phyloP scores from a whole-genome alignment of 2,113 vertebrate genomes.

The Hepsetus odoe region DNA sequence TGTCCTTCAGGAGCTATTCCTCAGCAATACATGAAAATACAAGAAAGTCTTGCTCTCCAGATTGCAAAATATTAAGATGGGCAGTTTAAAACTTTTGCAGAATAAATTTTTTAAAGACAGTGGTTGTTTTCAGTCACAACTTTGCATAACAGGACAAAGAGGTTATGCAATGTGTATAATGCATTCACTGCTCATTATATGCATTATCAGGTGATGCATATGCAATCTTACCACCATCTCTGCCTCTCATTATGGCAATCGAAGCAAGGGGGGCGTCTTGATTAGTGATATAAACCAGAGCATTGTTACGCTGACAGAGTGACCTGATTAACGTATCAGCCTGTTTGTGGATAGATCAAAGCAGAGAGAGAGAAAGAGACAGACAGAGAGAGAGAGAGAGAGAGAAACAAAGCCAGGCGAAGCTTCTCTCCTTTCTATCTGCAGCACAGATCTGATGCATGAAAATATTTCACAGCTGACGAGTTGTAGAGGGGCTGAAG shows the following conservation, averaged over 20 bases:
- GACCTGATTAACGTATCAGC: slow-evolving; percentile 71
- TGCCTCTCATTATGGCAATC: slow-evolving; percentile 60
- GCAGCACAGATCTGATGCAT: slow-evolving; percentile 57
- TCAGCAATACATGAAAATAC: too few species aligned
- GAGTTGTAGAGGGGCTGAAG: slow-evolving; percentile 41
- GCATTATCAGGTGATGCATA: background rate
- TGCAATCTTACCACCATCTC: slow-evolving; percentile 36
- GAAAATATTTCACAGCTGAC: slow-evolving; percentile 76
- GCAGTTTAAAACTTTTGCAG: too few species aligned
- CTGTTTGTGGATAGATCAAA: slow-evolving; percentile 72
- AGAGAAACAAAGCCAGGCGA: slow-evolving; percentile 61
- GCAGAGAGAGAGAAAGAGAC: slow-evolving; percentile 27
- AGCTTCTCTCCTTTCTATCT: slow-evolving; percentile 69
- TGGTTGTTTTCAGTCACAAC: too few species aligned
- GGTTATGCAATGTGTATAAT: slow-evolving; percentile 35
- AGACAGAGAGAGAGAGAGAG: slow-evolving; percentile 2
- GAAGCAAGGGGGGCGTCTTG: slow-evolving; percentile 45
- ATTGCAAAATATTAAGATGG: too few species aligned
- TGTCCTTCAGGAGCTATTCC: too few species aligned
- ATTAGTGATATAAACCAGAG: slow-evolving; percentile 77
- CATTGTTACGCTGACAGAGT: slow-evolving; percentile 67
- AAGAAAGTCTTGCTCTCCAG: too few species aligned
- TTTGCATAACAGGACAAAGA: background rate
- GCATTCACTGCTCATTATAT: slow-evolving; percentile 46
- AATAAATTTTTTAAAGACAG: too few species aligned